These are phyloP conservation scores for Solenopsis invicta DNA, from an alignment of 1,140 invertebrate genomes.

Conservation along the genomic window DNA sequence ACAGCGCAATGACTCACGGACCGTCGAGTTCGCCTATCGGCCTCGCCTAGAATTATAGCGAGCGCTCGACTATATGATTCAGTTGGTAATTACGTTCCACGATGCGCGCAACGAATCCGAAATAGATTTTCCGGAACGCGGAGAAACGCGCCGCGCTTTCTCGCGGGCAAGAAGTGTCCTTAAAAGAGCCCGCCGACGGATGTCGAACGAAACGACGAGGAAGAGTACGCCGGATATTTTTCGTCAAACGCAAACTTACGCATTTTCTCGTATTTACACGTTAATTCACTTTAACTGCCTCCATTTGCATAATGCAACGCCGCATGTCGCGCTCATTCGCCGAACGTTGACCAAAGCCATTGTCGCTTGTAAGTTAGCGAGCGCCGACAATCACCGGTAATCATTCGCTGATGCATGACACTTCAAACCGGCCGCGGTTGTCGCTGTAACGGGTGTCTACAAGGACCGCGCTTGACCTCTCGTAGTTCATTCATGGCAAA, in stretches of 20 bases:
- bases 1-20: constrained; percentile 71
- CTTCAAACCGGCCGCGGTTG: constrained; percentile 8
- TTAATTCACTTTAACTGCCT: not conserved
- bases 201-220: not conserved
- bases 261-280: not conserved
- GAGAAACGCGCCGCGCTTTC: constrained; percentile 54
- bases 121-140: constrained; percentile 74
- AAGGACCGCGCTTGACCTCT: constrained; percentile 1
- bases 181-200: not conserved
- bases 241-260: not conserved
- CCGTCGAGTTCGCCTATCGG: constrained; percentile 27
- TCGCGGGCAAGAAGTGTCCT: not conserved
- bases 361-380: constrained; percentile 51
- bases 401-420: constrained; percentile 45
- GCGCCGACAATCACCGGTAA: constrained; percentile 30
- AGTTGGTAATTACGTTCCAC: constrained; percentile 72
- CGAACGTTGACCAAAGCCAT: constrained; percentile 21
- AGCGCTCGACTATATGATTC: constrained; percentile 62
- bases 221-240: not conserved
- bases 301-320: constrained; percentile 28
- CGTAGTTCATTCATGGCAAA: constrained; percentile 25
- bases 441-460: constrained; percentile 35
- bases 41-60: constrained; percentile 52
- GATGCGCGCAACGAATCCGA: constrained; percentile 40
- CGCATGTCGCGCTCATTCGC: not conserved